Base-by-base conservation (phyloP, 2,888 invertebrate genomes). In the Drosophila fulvimacula region DNA sequence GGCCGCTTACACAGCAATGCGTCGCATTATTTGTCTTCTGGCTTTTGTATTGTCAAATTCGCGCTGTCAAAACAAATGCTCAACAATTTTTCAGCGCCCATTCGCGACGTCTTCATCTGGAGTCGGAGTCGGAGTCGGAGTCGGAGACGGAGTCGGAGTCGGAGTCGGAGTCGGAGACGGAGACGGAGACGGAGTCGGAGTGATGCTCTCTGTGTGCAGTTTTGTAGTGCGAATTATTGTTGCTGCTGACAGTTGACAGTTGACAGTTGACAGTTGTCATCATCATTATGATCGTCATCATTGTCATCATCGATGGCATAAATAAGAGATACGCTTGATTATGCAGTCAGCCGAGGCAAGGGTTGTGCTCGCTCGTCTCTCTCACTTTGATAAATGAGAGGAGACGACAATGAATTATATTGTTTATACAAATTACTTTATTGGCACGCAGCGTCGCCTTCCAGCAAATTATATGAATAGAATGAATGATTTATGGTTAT, bases 341-440 rank as follows among this genome's bases (percentile, higher is more conserved):
- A 79, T 69, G 39, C 72, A 38, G 17, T 21, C 48, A 51, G 34
- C 34, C 32, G 51, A 76, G 17, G 41, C 10, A 41, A 76, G 80
- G 83, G 73, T 73, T 82, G 39, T 57, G 2, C 41, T 41, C 41
- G 11, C 19, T 30, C 7, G 27, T 21, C 41, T 32, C 38, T 27
- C 24, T 2, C 27, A 63, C 66, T 61, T 69, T 88, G 89, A 84
- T 83, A 83, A 84, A 84, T 86, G 83, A 67, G 69, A 79, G 62
- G 69, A 79, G 62, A 41, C 73, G 84, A 59, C 88, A 57, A 85
- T 82, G 87, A 88, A 84, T 88, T 83, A 88, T 76, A 83, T 84
- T 88, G 87, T 83, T 84, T 86, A 86, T 86, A 83, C 83, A 84
- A 84, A 84, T 84, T 84, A 88, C 81, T 84, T 88, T 81, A 88